A percentile compares a stretch with the other conserved stretches of the same genome.
These are phyloP conservation scores for Thymelicus lineola DNA, from an alignment of 2,888 invertebrate genomes.

Conservation along the genomic window DNA sequence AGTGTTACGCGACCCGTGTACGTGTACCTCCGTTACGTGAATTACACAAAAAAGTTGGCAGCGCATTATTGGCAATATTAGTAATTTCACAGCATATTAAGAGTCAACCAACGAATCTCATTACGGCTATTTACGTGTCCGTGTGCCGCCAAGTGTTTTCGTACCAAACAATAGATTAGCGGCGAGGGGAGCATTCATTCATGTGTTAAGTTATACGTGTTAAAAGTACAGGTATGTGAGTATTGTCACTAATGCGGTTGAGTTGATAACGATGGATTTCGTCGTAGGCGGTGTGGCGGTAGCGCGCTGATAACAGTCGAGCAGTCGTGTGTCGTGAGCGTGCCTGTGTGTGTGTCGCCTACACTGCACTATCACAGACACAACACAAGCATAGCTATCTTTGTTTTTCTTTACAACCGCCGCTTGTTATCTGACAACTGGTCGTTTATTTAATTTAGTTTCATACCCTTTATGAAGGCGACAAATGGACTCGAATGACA, in stretches of 20 bases:
- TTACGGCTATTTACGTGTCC: constrained; percentile 37
- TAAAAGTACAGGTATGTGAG: constrained; percentile 64
- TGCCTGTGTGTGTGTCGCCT: constrained; percentile 40
- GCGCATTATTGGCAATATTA: constrained; percentile 24
- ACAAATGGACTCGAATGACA: constrained; percentile 17
- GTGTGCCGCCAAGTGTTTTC: constrained; percentile 38
- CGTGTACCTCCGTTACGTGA: constrained; percentile 13
- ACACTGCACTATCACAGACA: constrained; percentile 47
- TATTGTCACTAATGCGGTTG: constrained; percentile 70
- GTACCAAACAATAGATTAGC: constrained; percentile 43
- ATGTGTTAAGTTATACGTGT: constrained; percentile 53
- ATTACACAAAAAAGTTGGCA: constrained; percentile 21
- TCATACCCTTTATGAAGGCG: constrained; percentile 40
- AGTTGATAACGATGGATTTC: constrained; percentile 67
- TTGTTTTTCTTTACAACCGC: constrained; percentile 72
- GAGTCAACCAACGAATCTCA: constrained; percentile 28
- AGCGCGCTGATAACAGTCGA: constrained; percentile 55
- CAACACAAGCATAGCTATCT: constrained; percentile 64
- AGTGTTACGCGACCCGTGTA: constrained; percentile 37
- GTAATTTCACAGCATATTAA: constrained; percentile 29
- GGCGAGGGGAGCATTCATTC: constrained; percentile 53
- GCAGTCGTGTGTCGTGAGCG: constrained; percentile 20
- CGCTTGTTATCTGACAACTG: constrained; percentile 64
- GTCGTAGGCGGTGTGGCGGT: constrained; percentile 62
- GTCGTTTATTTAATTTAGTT: constrained; percentile 65